Percentiles rank a stretch among this genome's conserved stretches.
Conservation (phyloP, 2,797 vertebrate genomes). For the Melanogrammus aeglefinus region DNA sequence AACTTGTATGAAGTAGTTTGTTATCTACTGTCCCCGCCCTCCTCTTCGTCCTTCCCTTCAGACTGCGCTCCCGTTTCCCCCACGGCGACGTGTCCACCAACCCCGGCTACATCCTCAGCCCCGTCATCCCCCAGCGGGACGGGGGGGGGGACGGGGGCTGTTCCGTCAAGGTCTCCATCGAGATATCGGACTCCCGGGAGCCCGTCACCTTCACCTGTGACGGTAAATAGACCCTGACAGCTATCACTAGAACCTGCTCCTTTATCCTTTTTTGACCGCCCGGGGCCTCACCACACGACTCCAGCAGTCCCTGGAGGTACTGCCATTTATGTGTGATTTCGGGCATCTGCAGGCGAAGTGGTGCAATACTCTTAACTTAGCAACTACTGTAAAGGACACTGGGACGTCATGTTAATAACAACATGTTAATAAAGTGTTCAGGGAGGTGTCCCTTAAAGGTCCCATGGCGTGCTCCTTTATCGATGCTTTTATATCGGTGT, state of each 20-base stretch:
- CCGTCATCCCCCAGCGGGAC: conserved; percentile 84
- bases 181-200: conserved; percentile 90
- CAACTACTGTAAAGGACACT: too few relatives aligned
- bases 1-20: background rate
- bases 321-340: too few relatives aligned
- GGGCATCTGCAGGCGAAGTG: too few relatives aligned
- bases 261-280: too few relatives aligned
- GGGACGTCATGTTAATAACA: too few relatives aligned
- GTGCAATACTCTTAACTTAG: too few relatives aligned
- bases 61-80: conserved; percentile 83
- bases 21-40: background rate
- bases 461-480: too few relatives aligned
- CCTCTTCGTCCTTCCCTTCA: conserved; percentile 42
- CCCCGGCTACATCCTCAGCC: conserved; percentile 89
- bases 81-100: conserved; percentile 77
- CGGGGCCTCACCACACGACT: background rate
- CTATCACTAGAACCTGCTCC: background rate
- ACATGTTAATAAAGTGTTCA: too few relatives aligned
- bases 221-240: conserved; percentile 71
- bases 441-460: too few relatives aligned
- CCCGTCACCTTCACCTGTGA: conserved; percentile 99
- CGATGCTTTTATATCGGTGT: too few relatives aligned
- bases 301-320: too few relatives aligned
- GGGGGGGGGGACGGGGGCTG: conserved; percentile 78
- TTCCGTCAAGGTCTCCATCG: conserved; percentile 95